Evolutionary conservation across 2,797 vertebrate species (phyloP), one percentile per base, ranked within the genome.

Genomic region (Alauda arvensis): DNA sequence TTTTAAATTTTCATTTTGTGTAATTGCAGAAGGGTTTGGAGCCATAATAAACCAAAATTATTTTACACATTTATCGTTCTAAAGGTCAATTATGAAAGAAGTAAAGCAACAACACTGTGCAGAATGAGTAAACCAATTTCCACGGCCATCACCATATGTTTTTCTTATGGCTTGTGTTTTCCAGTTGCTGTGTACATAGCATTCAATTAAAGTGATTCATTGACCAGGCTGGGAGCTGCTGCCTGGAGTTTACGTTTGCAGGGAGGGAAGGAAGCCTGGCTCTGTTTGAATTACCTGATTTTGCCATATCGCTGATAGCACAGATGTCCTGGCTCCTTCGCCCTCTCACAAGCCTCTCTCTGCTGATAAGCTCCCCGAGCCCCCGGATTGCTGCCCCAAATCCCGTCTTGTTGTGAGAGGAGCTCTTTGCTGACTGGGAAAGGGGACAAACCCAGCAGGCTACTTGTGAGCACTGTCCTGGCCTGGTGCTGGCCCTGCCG

Each of bases 1-100:
- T 98, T 97, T 98, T 97, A 98, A 98, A 98, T 97, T 98, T 98
- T 98, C 97, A 98, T 98, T 99, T 98, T 96, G 96, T 95, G 97
- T 98, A 99, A 99, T 99, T 98, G 98, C 97, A 96, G 97, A 97
- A 98, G 98, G 98, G 97, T 99, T 99, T 98, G 97, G 97, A 97
- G 96, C 97, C 96, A 96, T 97, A 99, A 99, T 99, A 99, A 99
- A 98, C 97, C 95, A 96, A 98, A 98, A 98, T 99, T 98, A 98
- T 98, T 98, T 98, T 97, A 97, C 98, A 98, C 98, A 96, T 98
- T 98, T 98, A 96, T 95, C 95, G 94, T 97, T 98, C 97, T 98
- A 98, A 98, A 98, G 98, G 98, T 99, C 98, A 99, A 98, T 99
- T 99, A 99, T 98, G 95, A 97, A 97, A 97, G 97, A 98, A 98